Evolutionary conservation across 2,888 invertebrate genomes (phyloP).

Genomic region (Netelia melanura): DNA sequence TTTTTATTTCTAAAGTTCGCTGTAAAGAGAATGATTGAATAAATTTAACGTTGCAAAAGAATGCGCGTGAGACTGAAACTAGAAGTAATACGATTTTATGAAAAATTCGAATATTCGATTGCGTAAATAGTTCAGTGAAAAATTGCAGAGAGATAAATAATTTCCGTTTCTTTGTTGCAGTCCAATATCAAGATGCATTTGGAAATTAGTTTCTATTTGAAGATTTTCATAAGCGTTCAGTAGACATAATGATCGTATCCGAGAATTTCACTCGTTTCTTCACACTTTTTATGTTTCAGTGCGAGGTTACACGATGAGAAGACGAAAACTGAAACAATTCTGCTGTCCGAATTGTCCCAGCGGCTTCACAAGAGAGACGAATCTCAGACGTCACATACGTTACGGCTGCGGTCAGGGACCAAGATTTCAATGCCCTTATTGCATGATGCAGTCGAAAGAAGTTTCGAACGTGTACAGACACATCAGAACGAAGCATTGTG

Average conservation of each 20-base stretch:
- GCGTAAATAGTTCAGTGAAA: neutral
- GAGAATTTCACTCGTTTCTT: slow-evolving; percentile 17
- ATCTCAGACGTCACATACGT: slow-evolving; percentile 75
- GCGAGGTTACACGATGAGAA: slow-evolving; percentile 4
- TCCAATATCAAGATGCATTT: neutral
- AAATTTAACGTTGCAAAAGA: neutral
- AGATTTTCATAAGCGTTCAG: neutral
- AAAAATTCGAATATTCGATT: neutral
- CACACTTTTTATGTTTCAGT: slow-evolving; percentile 48
- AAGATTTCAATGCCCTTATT: slow-evolving; percentile 72
- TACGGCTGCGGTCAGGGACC: slow-evolving; percentile 77
- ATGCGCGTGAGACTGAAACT: neutral
- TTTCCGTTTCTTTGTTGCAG: neutral
- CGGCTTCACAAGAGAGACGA: slow-evolving; percentile 68
- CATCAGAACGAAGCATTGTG: slow-evolving; percentile 61
- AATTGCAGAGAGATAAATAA: neutral
- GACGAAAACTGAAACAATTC: slow-evolving; percentile 39
- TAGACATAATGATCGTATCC: neutral
- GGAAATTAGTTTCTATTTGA: neutral
- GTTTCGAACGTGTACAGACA: slow-evolving; percentile 65
- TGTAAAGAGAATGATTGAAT: slow-evolving; percentile 4
- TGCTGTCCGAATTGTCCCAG: slow-evolving; percentile 72
- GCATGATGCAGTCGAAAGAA: slow-evolving; percentile 61
- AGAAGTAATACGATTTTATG: neutral
- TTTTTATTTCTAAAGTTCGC: neutral